Percentiles rank a stretch among this genome's conserved stretches.
phyloP scores from a whole-genome alignment of 2,797 vertebrate species.

The Margarornis squamiger region DNA sequence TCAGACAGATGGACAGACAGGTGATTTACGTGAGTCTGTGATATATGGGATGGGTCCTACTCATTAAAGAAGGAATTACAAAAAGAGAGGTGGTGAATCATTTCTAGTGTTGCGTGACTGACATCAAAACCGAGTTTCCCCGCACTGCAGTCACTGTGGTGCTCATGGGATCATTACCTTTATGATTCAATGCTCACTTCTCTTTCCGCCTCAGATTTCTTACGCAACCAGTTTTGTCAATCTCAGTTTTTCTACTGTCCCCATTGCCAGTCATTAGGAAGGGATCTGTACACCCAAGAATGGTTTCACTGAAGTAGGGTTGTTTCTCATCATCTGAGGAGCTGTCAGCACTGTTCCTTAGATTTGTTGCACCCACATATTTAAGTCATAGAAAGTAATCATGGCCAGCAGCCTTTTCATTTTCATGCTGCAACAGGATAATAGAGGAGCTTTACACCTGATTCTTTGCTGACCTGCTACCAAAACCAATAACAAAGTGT shows the following conservation, averaged over 20 bases:
- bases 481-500: not conserved
- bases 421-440: not conserved
- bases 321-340: not conserved
- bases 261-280: conserved; percentile 48
- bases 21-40: not conserved
- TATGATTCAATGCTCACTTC: conserved; percentile 18
- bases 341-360: not conserved
- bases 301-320: not conserved
- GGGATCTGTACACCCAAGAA: not conserved
- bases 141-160: not conserved
- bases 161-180: conserved; percentile 32
- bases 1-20: conserved; percentile 10
- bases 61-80: not conserved
- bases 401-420: not conserved
- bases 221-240: conserved; percentile 24
- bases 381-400: not conserved
- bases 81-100: not conserved
- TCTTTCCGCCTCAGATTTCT: conserved; percentile 37
- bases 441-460: not conserved
- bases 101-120: not conserved
- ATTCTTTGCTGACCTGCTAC: not conserved
- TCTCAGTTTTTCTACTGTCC: conserved; percentile 8
- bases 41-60: not conserved
- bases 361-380: not conserved
- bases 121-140: not conserved